A percentile compares a stretch with the other conserved stretches of the same genome.
phyloP scores from a whole-genome alignment of 1,140 invertebrate genomes.

The Pentalonia nigronervosa region DNA sequence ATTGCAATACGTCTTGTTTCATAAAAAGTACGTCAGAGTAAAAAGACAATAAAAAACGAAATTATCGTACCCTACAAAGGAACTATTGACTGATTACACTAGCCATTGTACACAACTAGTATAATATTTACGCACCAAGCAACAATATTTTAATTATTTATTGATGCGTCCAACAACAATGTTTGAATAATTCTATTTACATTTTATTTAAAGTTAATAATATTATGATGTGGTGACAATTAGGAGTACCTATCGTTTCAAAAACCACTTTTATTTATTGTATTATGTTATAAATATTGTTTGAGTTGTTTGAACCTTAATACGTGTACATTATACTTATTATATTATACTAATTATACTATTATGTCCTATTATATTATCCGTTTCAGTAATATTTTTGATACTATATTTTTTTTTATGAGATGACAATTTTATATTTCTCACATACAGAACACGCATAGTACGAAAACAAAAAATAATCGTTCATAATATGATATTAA shows the following conservation, averaged over 20 bases:
- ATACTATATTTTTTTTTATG: background rate
- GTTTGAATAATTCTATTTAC: background rate
- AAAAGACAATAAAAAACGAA: background rate
- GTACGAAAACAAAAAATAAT: background rate
- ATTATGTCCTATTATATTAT: background rate
- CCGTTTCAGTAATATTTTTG: background rate
- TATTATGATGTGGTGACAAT: background rate
- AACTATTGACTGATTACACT: background rate
- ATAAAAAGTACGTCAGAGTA: background rate
- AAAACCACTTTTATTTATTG: background rate
- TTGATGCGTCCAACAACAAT: background rate
- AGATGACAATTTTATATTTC: background rate
- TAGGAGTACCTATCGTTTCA: background rate
- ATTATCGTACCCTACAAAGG: background rate
- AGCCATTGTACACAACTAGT: background rate
- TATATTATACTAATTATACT: background rate
- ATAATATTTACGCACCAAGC: background rate
- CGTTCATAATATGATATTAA: background rate
- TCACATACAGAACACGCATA: background rate
- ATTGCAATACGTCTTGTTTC: background rate
- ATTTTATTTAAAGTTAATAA: background rate
- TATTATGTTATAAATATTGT: background rate
- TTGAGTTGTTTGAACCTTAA: background rate
- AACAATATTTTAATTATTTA: background rate
- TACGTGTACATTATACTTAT: background rate